Percentiles rank a stretch among this genome's conserved stretches.
Evolutionary conservation across 2,797 vertebrate species (phyloP).

Genomic region (Rhodeus uyekii): DNA sequence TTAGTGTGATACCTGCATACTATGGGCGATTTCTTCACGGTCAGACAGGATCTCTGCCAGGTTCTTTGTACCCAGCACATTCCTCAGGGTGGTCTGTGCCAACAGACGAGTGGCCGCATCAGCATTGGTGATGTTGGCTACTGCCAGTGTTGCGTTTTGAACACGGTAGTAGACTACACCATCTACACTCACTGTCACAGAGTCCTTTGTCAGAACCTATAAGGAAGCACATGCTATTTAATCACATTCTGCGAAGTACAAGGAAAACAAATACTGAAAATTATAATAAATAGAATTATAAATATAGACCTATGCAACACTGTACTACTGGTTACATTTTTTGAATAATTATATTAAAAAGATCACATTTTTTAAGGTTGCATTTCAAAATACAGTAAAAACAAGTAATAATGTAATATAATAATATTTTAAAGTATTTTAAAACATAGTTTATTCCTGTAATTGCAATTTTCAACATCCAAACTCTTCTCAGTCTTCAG

Average conservation of each 20-base stretch:
- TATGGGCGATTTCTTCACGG: slow-evolving; percentile 93
- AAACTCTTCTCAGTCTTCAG: not conserved
- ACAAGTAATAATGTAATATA: not conserved
- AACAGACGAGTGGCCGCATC: slow-evolving; percentile 91
- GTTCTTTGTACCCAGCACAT: slow-evolving; percentile 94
- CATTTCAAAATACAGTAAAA: not conserved
- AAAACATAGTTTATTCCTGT: not conserved
- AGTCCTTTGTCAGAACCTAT: slow-evolving; percentile 95
- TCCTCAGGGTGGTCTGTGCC: slow-evolving; percentile 94
- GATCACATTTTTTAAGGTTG: not conserved
- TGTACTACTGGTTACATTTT: not conserved
- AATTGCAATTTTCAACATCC: not conserved
- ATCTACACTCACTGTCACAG: slow-evolving; percentile 90
- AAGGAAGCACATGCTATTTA: not conserved
- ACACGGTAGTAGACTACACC: slow-evolving; percentile 97
- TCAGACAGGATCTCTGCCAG: slow-evolving; percentile 95
- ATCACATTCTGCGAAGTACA: not conserved
- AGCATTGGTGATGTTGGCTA: slow-evolving; percentile 94
- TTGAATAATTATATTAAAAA: not conserved
- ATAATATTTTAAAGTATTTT: not conserved
- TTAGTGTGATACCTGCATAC: slow-evolving; percentile 86
- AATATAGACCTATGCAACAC: not conserved
- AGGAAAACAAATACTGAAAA: not conserved
- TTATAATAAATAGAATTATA: not conserved
- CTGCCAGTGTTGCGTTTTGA: slow-evolving; percentile 90